A percentile compares a stretch with the other conserved stretches of the same genome.
phyloP scores from a whole-genome alignment of 2,113 vertebrate species.

The Rattus norvegicus region DNA sequence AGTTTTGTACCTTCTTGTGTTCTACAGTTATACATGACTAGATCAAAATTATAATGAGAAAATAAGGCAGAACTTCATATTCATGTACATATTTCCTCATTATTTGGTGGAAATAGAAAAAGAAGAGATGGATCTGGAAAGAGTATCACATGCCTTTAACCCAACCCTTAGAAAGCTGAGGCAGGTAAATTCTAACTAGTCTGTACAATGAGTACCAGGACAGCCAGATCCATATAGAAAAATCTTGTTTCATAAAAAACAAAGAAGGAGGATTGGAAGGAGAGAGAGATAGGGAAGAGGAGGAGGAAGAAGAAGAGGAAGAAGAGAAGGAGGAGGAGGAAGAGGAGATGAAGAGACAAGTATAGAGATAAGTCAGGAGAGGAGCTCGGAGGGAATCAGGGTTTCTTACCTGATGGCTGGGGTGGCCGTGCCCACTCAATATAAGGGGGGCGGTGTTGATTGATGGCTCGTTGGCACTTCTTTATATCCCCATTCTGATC shows the following conservation, averaged over 20 bases:
- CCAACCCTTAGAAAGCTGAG: background rate
- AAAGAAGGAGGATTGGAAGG: too few relatives aligned
- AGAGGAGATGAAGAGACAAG: background rate
- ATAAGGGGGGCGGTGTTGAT: conserved; percentile 79
- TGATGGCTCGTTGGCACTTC: conserved; percentile 68
- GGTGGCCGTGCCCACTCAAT: conserved; percentile 73
- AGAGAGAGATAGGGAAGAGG: background rate
- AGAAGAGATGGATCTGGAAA: background rate
- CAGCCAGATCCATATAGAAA: background rate
- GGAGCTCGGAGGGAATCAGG: too few relatives aligned
- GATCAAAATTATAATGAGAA: background rate
- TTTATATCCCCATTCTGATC: conserved; percentile 76
- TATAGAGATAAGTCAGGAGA: background rate
- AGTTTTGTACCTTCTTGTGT: background rate
- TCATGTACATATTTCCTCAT: background rate
- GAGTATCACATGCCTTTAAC: background rate
- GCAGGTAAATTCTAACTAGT: background rate
- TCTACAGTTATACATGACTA: background rate
- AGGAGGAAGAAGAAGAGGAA: background rate
- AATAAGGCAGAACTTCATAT: background rate
- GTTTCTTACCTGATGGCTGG: conserved; percentile 68
- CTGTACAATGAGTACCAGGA: background rate
- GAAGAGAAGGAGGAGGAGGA: background rate
- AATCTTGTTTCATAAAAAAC: background rate
- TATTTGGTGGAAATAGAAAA: background rate